Evolutionary conservation across 2,113 vertebrate species (phyloP), one percentile per base, ranked within the genome.

Genomic region (Macaca mulatta): DNA sequence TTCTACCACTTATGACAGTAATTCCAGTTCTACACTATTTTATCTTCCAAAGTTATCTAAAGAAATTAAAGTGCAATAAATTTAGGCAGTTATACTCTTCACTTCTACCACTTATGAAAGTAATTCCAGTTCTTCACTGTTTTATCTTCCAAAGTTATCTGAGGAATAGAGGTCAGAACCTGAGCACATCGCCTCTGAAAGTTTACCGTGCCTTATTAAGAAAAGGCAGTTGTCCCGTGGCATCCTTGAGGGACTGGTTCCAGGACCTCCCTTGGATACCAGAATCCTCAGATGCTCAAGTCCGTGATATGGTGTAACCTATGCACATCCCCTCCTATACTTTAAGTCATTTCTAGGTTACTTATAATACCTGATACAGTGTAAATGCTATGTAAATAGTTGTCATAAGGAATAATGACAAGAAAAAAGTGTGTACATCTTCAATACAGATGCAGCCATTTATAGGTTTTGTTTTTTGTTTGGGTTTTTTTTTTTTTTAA

Each of bases 111-210:
- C 70, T 92, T 89, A 52, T 30, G 45, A 83, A 89, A 78, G 84
- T 92, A 59, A 45, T 94, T 70, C 81, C 11, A 27, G 94, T 75
- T 94, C 78, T 91, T 87, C 64, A 57, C 35, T 45, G 35, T 92
- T 88, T 83, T 96, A 67, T 96, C 72, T 92, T 78, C 40, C 40
- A 88, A 59, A 50, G 13, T 70, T 89, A 72, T 92, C 52, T 80
- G 55, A 92, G 61, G 32, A 89, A 89, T 32, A 92, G 45, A 83
- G 27, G 22, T 87, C 10, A 89, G 59, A 84, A 89, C 74, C 35
- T 64, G 10, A 16, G 52, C 74, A 80, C n/a, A 57, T 88, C 25
- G 9, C 43, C 74, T 87, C 61, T 85, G 32, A 67, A 93, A 85
- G 22, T 92, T 96, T 96, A 35, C n/a, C 74, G 81, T 64, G 30